Base-by-base conservation (phyloP, 2,797 vertebrate species). In the Silurus aristotelis region DNA sequence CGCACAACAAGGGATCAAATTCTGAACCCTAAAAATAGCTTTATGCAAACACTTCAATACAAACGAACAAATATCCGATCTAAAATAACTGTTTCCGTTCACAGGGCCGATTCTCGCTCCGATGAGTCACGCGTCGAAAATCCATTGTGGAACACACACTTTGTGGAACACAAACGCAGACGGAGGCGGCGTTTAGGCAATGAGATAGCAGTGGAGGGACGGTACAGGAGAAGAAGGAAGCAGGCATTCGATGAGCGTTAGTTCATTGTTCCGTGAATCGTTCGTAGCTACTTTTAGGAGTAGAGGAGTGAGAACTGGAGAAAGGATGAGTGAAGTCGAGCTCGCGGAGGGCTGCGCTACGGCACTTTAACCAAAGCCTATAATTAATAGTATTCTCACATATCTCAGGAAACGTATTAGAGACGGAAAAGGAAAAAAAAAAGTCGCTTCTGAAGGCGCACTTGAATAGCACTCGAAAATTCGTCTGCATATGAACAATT, bases 341-440 rank as follows among this genome's bases (percentile, higher is more conserved):
- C 88, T 86, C 83, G 90, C 68, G 15, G 90, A 91, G 90, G 48
- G 71, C 56, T 31, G 90, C 88, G 38, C 38, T 89, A 92, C 92
- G 92, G 91, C 88, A 60, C 72, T 20, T 89, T 90, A 91, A 38
- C 91, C 91, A 90, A 93, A 93, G 91, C 90, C 88, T 85, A 75
- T 93, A 92, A 94, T 93, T 93, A 94, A 93, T 91, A 91, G 90
- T 89, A 87, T 92, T 94, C 91, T 92, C 92, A 93, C 92, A 94
- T 92, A 91, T 93, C 90, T 88, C 87, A 79, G 87, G 89, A 92
- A 92, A 38, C 90, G 91, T 93, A 91, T 93, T 93, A 93, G 88
- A 88, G 87, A 89, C 52, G 84, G 3, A 5, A 38, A 38, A 38
- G 38, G 3, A 38, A 38, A 38, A 38, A 38, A 38, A 91, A 64